A percentile compares a stretch with the other conserved stretches of the same genome.
Conservation (phyloP, 1,140 invertebrate species). For the Drosophila guanche region DNA sequence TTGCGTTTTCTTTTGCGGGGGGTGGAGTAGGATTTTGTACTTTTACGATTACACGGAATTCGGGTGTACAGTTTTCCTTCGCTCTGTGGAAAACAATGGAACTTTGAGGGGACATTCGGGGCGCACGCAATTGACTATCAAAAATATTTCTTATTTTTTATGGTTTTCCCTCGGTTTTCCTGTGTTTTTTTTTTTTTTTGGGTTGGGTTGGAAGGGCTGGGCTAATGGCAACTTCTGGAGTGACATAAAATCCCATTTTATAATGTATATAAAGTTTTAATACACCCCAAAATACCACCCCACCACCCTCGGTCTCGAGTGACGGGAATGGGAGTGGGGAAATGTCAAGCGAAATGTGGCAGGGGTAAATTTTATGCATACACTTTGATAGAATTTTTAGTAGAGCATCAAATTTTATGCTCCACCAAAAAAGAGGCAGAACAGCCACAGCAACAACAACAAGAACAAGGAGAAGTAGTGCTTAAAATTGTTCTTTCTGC, state of each 20-base stretch:
- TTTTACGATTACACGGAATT: constrained; percentile 70
- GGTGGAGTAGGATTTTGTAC: constrained; percentile 32
- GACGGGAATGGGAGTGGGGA: neutral
- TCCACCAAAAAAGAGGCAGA: constrained; percentile 25
- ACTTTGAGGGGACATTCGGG: constrained; percentile 32
- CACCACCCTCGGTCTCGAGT: constrained; percentile 8
- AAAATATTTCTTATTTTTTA: constrained; percentile 58
- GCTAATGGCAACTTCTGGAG: constrained; percentile 69
- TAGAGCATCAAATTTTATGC: constrained; percentile 77
- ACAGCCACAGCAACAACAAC: constrained; percentile 20
- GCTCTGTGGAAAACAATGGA: constrained; percentile 29
- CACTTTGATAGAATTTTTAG: constrained; percentile 78
- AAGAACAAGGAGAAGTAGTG: constrained; percentile 52
- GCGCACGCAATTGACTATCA: constrained; percentile 72
- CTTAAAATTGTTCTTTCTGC: constrained; percentile 66
- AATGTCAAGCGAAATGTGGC: constrained; percentile 21
- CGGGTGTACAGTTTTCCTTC: constrained; percentile 13
- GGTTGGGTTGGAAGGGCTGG: constrained; percentile 27
- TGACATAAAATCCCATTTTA: constrained; percentile 80
- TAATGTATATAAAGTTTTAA: constrained; percentile 81
- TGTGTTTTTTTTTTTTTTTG: constrained; percentile 20
- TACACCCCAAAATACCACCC: constrained; percentile 32
- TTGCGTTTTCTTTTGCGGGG: constrained; percentile 28
- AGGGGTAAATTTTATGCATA: constrained; percentile 56
- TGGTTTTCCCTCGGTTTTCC: constrained; percentile 16